Evolutionary conservation across 30 jellyfish, hydroid and myxozoan species (phyloP), one percentile per base, ranked within the genome.

Genomic region (Aurelia aurita): DNA sequence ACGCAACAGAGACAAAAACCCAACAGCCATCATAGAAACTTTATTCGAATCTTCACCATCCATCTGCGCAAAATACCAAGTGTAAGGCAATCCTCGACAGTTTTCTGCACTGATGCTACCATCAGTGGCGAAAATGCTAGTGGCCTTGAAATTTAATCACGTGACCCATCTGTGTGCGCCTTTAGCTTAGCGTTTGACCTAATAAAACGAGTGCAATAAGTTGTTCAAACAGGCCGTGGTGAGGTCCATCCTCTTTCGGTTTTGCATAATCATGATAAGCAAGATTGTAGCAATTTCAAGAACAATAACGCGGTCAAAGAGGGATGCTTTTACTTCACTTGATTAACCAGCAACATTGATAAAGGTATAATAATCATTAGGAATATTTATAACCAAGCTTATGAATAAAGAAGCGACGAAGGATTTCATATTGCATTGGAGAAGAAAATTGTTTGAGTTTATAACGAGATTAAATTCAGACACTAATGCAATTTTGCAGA

Each of bases 401-500:
- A 5, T 19, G 67, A 55, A 55, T 55, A 3, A 55, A 55, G 29
- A 19, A 8, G 67, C 67, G 67, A 22, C 29, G 29, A 0, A 55
- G 67, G 25, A 19, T 55, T 19, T 55, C 67, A 55, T 55, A 67
- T 45, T 67, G 79, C 79, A 22, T 46, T 23, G 31, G 22, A 25
- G 79, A 11, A 10, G 0, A 67, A 31, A 25, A 34, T 67, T 67
- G 79, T 67, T 67, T 67, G 53, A 67, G 31, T 26, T 67, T 67
- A 45, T 31, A 67, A 67, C 22, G 57, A 34, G 79, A 67, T 67
- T 22, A 67, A 46, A 67, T 20, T 67, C 53, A 29, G 79, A 67
- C 79, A 45, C 53, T 67, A 67, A 67, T 67, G 79, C 79, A 67
- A 67, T 67, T 67, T 67, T 45, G 58, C 25, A 67, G 58, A 67